phyloP scores from a whole-genome alignment of 2,888 invertebrate species.

The Stenurella melanura region DNA sequence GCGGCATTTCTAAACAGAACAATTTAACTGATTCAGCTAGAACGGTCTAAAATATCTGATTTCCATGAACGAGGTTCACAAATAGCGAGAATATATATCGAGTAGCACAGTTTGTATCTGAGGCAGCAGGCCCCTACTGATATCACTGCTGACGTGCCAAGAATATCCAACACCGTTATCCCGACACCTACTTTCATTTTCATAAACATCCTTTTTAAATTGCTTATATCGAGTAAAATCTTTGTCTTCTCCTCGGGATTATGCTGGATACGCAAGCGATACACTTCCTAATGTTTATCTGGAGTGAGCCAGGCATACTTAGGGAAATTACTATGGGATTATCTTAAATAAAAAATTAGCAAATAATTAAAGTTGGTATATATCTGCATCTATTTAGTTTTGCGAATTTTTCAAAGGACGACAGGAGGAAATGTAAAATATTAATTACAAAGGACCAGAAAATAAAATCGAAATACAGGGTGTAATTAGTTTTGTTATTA shows the following conservation, averaged over 20 bases:
- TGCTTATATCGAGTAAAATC: slow-evolving; percentile 68
- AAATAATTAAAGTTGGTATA: not conserved
- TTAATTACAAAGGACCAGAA: too few species aligned
- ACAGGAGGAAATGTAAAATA: too few species aligned
- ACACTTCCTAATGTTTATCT: slow-evolving; percentile 4
- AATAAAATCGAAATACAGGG: too few species aligned
- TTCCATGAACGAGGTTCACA: slow-evolving; percentile 65
- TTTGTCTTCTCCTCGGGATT: slow-evolving; percentile 52
- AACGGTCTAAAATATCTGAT: slow-evolving; percentile 65
- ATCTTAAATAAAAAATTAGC: not conserved
- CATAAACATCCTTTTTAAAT: slow-evolving; percentile 70
- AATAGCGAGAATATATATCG: slow-evolving; percentile 66
- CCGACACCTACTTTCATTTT: slow-evolving; percentile 69
- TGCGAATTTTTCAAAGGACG: too few species aligned
- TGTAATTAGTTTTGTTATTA: too few species aligned
- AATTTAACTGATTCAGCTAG: slow-evolving; percentile 67
- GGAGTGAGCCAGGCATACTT: not conserved
- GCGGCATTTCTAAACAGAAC: slow-evolving; percentile 61
- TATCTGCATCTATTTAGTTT: too few species aligned
- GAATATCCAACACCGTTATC: slow-evolving; percentile 65
- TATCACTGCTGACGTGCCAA: slow-evolving; percentile 66
- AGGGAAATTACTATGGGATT: not conserved
- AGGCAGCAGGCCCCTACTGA: slow-evolving; percentile 59
- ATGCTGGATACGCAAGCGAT: slow-evolving; percentile 10
- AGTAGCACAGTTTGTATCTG: slow-evolving; percentile 66